These are phyloP conservation scores for Meghimatium bilineatum DNA, from an alignment of 2,888 invertebrate genomes.

Conservation along the genomic window DNA sequence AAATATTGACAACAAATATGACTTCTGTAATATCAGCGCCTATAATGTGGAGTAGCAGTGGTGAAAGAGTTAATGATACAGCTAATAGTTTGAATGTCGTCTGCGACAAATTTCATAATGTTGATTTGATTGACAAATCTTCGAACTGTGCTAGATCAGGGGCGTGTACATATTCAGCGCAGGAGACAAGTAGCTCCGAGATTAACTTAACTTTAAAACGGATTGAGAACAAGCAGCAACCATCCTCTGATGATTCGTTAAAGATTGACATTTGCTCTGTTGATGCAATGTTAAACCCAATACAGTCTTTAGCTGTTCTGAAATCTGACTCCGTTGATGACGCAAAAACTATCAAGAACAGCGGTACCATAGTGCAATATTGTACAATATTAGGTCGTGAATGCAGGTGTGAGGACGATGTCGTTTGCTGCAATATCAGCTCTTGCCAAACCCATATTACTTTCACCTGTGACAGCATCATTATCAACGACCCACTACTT, in stretches of 20 bases:
- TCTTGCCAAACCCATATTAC: background rate
- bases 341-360: background rate
- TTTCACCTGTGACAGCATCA: background rate
- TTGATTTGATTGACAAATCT: background rate
- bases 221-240: background rate
- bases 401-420: background rate
- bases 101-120: background rate
- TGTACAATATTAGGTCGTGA: background rate
- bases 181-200: background rate
- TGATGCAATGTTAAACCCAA: background rate
- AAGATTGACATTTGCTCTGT: background rate
- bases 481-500: background rate
- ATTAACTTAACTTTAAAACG: background rate
- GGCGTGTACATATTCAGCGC: too few species aligned
- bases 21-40: too few species aligned
- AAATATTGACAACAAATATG: background rate
- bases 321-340: background rate
- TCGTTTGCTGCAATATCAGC: background rate
- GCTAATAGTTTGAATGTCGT: background rate
- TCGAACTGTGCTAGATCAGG: background rate
- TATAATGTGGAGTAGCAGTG: background rate
- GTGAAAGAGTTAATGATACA: too few species aligned
- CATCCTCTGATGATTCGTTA: background rate
- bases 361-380: constrained; percentile 15
- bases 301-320: background rate